Percentiles rank a stretch among this genome's conserved stretches.
These are phyloP conservation scores for Hucho hucho DNA, from an alignment of 2,113 vertebrate species.

Conservation along the genomic window DNA sequence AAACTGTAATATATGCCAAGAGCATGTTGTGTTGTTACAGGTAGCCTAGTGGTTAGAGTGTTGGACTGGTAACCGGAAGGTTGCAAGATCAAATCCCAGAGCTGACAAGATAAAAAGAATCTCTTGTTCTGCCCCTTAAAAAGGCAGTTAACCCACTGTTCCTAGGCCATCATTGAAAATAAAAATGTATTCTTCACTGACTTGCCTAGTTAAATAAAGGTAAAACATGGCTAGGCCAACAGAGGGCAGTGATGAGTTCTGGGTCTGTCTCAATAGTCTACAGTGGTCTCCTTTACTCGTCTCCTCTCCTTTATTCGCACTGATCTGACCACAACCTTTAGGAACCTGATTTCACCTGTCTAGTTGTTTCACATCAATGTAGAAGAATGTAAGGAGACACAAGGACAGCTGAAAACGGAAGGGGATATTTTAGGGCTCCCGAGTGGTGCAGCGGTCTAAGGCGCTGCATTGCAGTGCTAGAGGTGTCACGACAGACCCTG, in stretches of 20 bases:
- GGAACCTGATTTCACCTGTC: background rate
- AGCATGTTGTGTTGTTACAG: background rate
- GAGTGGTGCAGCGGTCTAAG: too few relatives aligned
- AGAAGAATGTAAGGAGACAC: background rate
- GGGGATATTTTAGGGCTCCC: background rate
- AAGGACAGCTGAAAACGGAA: background rate
- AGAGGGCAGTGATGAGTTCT: slow-evolving; percentile 42
- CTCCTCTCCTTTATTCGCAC: background rate
- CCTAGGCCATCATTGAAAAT: too few relatives aligned
- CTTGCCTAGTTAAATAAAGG: too few relatives aligned
- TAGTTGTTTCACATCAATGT: background rate
- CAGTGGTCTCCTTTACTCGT: background rate
- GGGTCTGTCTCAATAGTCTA: background rate
- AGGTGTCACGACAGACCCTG: too few relatives aligned
- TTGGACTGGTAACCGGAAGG: too few relatives aligned
- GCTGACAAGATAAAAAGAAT: too few relatives aligned
- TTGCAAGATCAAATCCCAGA: too few relatives aligned
- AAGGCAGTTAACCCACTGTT: too few relatives aligned
- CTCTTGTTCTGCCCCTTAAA: too few relatives aligned
- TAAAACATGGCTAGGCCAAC: background rate
- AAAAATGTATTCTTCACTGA: too few relatives aligned
- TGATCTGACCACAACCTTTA: background rate
- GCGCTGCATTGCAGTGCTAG: too few relatives aligned
- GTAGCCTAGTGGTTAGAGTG: too few relatives aligned
- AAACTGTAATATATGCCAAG: slow-evolving; percentile 7